Conservation (phyloP, 1,140 invertebrate genomes). For the Drosophila sturtevanti region DNA sequence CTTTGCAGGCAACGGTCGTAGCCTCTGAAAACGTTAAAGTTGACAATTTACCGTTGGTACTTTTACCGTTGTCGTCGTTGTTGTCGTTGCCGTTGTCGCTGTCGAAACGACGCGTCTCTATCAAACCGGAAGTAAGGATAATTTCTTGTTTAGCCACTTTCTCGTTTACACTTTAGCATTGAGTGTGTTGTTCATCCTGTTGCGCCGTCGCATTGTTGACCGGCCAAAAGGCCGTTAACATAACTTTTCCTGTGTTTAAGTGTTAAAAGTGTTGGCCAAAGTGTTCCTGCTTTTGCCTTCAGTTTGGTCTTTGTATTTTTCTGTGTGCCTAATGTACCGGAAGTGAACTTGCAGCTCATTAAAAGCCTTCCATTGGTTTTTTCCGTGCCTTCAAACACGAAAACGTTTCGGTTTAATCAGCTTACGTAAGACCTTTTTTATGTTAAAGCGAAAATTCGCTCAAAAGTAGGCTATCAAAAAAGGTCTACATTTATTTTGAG, state of each 20-base stretch:
- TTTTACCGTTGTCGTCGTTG: neutral
- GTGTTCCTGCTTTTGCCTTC: too few relatives aligned
- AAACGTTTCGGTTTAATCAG: slow-evolving; percentile 11
- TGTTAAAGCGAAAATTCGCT: neutral
- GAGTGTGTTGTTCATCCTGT: slow-evolving; percentile 49
- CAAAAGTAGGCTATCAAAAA: slow-evolving; percentile 15
- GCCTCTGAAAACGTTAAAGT: slow-evolving; percentile 25
- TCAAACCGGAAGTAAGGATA: slow-evolving; percentile 74
- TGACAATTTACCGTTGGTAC: neutral
- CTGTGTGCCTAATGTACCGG: slow-evolving; percentile 62
- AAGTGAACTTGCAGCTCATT: slow-evolving; percentile 61
- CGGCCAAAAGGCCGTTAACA: slow-evolving; percentile 6
- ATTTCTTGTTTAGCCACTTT: slow-evolving; percentile 36
- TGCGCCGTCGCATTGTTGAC: slow-evolving; percentile 67
- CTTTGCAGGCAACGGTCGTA: slow-evolving; percentile 65
- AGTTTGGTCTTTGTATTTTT: neutral
- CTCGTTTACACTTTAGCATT: neutral
- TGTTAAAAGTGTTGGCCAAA: neutral
- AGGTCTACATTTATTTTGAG: neutral
- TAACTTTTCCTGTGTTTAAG: slow-evolving; percentile 1
- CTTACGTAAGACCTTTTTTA: neutral
- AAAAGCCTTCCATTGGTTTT: slow-evolving; percentile 33
- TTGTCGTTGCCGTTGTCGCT: neutral
- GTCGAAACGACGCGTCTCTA: slow-evolving; percentile 31
- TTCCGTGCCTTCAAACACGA: slow-evolving; percentile 35